Base-by-base conservation (phyloP, 2,797 vertebrate species). In the Anguilla anguilla region DNA sequence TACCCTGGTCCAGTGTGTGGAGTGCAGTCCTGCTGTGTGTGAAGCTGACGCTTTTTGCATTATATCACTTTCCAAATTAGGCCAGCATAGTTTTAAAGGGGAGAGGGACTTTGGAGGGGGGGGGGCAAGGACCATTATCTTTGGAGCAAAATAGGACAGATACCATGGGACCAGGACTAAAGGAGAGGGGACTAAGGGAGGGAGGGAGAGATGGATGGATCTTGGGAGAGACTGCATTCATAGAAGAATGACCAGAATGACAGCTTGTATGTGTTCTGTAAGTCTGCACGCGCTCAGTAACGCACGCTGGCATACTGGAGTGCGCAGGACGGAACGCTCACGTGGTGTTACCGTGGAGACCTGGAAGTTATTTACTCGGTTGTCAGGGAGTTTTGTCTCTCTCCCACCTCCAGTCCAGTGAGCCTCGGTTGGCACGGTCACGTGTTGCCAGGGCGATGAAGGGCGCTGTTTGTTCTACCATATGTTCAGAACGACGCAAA, bases 121-220 rank as follows among this genome's bases (percentile, higher is more conserved):
- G 25, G 3, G 7, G 74, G 35, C 35, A 46, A 6, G 17, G 39
- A 77, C 25, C 59, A 64, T 25, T 22, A 67, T 82, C 49, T 25
- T 59, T 11, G 51, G 31, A 39, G 61, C 13, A 39, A 87, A 83
- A 49, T 83, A n/a, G 86, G 79, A 67, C n/a, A 69, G 86, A 87
- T 67, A 83, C 86, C 59, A 0, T 49, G 57, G 59, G 79, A 43
- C 31, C 31, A 39, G 61, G n/a, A 51, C 43, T 49, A 15, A 53
- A 0, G 4, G 15, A 43, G 28, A 19, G 25, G 49, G 31, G n/a
- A 51, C 19, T 3, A 7, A n/a, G 39, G 6, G 59, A 53, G 15
- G n/a, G 43, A 46, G 19, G 3, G 61, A 3, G 19, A 4, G 13
- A 5, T n/a, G 25, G 25, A 10, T 74, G 69, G 25, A 35, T 6